Conservation (phyloP, 2,113 vertebrate genomes). For the Sebastes schlegelii region DNA sequence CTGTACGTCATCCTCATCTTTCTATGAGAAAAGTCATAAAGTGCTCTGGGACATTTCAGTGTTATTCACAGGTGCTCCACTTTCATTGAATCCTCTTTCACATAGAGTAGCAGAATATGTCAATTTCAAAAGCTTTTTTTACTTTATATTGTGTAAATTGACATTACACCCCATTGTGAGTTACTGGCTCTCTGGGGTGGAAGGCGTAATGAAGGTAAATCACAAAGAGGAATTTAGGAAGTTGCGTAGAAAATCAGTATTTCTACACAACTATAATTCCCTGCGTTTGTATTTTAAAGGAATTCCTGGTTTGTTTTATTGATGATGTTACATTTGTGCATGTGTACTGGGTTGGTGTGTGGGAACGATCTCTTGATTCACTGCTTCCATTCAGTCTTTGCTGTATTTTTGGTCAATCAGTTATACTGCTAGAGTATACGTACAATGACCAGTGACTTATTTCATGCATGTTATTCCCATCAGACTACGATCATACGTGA, state of each 20-base stretch:
- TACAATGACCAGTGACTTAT: neutral
- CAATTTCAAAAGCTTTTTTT: neutral
- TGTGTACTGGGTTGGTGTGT: neutral
- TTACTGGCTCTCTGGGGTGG: neutral
- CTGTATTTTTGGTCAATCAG: neutral
- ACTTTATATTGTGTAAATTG: neutral
- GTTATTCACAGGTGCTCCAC: slow-evolving; percentile 11
- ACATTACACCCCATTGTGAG: neutral
- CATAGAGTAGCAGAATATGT: neutral
- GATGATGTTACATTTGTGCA: neutral
- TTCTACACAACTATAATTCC: neutral
- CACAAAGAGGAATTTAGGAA: neutral
- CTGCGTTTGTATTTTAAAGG: neutral
- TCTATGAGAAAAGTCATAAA: neutral
- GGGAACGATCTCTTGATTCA: neutral
- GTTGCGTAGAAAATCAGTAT: neutral
- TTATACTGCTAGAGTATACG: neutral
- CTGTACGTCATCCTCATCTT: neutral
- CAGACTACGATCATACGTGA: neutral
- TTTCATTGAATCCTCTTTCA: slow-evolving; percentile 1
- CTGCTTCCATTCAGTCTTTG: neutral
- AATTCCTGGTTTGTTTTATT: neutral
- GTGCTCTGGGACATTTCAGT: slow-evolving; percentile 19
- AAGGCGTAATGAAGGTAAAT: slow-evolving; percentile 11
- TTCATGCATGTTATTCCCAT: neutral